These are phyloP conservation scores for Strigamia maritima DNA, from an alignment of 2,888 invertebrate species.

Conservation along the genomic window DNA sequence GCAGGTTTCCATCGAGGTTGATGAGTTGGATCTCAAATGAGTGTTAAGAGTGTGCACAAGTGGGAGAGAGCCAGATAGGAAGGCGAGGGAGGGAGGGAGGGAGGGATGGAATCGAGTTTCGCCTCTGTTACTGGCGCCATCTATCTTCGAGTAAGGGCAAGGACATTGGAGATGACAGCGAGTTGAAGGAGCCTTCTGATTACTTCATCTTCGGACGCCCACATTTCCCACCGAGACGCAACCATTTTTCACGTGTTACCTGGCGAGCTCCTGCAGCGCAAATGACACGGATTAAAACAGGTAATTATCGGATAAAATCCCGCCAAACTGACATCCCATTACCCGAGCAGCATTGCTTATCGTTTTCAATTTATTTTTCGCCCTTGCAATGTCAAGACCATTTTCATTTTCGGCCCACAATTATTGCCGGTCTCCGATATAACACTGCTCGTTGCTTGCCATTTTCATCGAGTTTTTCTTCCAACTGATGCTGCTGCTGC, in stretches of 20 bases:
- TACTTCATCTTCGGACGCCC: background rate
- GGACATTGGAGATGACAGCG: conserved; percentile 1
- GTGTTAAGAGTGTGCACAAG: background rate
- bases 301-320: conserved; percentile 1
- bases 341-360: background rate
- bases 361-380: background rate
- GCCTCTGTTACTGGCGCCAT: conserved; percentile 4
- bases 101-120: background rate
- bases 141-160: background rate
- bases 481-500: background rate
- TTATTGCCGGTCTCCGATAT: background rate
- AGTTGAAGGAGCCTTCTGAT: conserved; percentile 4
- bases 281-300: conserved; percentile 4
- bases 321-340: background rate
- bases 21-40: background rate
- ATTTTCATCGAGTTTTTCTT: background rate
- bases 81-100: background rate
- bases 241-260: conserved; percentile 4
- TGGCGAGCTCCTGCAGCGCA: background rate
- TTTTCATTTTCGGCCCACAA: background rate
- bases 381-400: too few species aligned
- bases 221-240: background rate
- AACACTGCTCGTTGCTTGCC: background rate
- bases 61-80: too few species aligned
- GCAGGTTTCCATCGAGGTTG: background rate